A percentile compares a stretch with the other conserved stretches of the same genome.
Evolutionary conservation across 1,140 invertebrate species (phyloP).

Genomic region (Holcopasites calliopsidis): DNA sequence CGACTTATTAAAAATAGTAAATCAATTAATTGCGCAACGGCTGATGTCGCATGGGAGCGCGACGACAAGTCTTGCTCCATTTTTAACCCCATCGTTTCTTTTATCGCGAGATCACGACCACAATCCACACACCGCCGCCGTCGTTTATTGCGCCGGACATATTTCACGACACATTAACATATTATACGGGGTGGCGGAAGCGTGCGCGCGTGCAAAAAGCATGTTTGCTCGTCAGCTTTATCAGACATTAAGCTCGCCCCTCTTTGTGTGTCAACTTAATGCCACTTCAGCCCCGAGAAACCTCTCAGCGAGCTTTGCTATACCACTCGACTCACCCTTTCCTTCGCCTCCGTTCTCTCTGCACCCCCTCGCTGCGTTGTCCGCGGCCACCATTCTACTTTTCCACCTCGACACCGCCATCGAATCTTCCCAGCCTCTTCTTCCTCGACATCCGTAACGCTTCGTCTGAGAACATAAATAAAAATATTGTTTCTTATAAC

Average conservation of each 20-base stretch:
- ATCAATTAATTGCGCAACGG: no score
- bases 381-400: not conserved
- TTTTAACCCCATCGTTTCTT: conserved; percentile 20
- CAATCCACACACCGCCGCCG: not conserved
- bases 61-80: not conserved
- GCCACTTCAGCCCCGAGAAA: conserved; percentile 59
- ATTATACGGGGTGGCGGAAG: conserved; percentile 48
- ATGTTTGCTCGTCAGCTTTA: conserved; percentile 72
- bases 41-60: not conserved
- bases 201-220: conserved; percentile 65
- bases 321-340: conserved; percentile 19
- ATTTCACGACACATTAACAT: conserved; percentile 71
- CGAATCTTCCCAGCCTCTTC: conserved; percentile 1
- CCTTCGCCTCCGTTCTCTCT: no score
- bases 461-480: no score
- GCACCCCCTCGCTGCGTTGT: not conserved
- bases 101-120: not conserved
- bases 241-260: conserved; percentile 68
- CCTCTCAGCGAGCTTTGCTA: conserved; percentile 31
- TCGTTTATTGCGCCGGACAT: conserved; percentile 60
- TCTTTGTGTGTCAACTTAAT: conserved; percentile 73
- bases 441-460: not conserved
- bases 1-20: no score
- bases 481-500: no score
- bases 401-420: not conserved